Evolutionary conservation across 2,113 vertebrate species (phyloP).

Genomic region (Ophiodon elongatus): DNA sequence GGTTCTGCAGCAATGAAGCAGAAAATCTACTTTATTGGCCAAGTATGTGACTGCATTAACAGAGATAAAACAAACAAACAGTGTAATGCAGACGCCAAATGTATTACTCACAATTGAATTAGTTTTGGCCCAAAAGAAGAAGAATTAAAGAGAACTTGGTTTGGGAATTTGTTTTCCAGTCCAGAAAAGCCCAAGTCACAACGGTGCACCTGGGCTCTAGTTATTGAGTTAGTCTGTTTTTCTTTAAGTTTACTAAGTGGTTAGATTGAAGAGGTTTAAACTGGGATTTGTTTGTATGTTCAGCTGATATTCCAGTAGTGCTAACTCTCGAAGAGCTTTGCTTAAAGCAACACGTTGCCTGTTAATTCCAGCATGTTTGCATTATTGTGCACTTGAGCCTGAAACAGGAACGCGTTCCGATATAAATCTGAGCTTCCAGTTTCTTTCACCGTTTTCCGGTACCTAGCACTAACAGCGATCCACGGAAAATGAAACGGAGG

Average conservation of each 20-base stretch:
- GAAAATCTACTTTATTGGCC: constrained; percentile 6
- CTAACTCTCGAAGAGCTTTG: not conserved
- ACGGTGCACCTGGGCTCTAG: not conserved
- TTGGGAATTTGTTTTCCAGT: not conserved
- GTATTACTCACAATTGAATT: not conserved
- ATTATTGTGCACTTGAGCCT: too few species aligned
- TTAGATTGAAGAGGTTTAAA: not conserved
- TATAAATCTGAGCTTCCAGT: too few species aligned
- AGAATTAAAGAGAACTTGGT: not conserved
- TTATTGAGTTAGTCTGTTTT: not conserved
- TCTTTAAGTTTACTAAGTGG: not conserved
- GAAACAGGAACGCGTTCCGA: too few species aligned
- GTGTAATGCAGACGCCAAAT: not conserved
- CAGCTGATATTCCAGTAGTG: not conserved
- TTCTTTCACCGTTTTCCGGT: too few species aligned
- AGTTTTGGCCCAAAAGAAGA: not conserved
- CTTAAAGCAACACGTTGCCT: too few species aligned
- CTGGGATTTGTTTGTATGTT: not conserved
- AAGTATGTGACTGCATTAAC: not conserved
- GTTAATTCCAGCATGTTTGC: too few species aligned
- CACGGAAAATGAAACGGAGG: too few species aligned
- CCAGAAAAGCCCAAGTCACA: not conserved
- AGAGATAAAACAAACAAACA: not conserved
- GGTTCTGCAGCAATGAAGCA: constrained; percentile 27
- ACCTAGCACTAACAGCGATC: too few species aligned